Percentiles rank a stretch among this genome's conserved stretches.
Conservation (phyloP, 1,140 invertebrate genomes). For the Leptinotarsa undecemlineata region DNA sequence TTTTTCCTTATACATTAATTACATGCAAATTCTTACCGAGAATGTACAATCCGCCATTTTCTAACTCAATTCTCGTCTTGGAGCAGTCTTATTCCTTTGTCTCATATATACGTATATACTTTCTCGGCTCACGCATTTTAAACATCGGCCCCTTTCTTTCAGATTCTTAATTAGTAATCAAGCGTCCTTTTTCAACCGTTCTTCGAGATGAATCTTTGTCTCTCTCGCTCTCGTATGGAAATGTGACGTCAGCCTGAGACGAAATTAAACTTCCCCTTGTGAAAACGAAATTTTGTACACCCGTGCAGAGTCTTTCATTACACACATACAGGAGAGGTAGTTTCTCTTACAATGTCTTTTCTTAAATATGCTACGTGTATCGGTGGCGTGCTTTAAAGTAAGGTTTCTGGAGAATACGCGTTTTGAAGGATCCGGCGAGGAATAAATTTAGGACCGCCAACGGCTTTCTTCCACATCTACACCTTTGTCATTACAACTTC, state of each 20-base stretch:
- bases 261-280: conserved; percentile 55
- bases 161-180: conserved; percentile 55
- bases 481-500: conserved; percentile 31
- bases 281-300: conserved; percentile 56
- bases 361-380: conserved; percentile 50
- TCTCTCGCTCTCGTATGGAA: conserved; percentile 49
- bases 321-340: conserved; percentile 47
- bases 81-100: conserved; percentile 52
- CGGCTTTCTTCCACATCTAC: conserved; percentile 19
- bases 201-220: conserved; percentile 32
- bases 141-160: conserved; percentile 55
- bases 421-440: conserved; percentile 14
- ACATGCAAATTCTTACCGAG: conserved; percentile 55
- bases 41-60: conserved; percentile 55
- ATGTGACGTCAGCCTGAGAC: conserved; percentile 53
- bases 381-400: conserved; percentile 32
- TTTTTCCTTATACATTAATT: conserved; percentile 56
- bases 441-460: conserved; percentile 22
- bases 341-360: conserved; percentile 48
- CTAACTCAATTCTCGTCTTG: conserved; percentile 53
- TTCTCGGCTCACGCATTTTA: conserved; percentile 56
- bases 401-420: conserved; percentile 26
- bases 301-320: conserved; percentile 54
- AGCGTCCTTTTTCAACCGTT: conserved; percentile 40
- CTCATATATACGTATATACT: conserved; percentile 55